Conservation (phyloP, 2,113 vertebrate species). For the Ia io region DNA sequence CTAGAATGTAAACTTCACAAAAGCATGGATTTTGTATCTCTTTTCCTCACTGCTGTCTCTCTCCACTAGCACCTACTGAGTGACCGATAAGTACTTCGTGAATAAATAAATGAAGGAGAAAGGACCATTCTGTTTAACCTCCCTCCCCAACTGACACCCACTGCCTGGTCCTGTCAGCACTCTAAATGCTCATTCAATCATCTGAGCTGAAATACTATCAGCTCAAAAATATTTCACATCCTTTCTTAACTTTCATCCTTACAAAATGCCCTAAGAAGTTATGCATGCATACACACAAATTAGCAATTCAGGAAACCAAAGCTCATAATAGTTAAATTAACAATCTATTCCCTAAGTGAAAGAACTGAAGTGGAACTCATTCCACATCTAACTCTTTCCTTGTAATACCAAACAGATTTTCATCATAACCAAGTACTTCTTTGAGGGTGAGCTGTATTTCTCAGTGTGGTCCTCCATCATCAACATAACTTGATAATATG, state of each 20-base stretch:
- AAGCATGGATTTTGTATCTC: neutral
- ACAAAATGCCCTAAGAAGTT: neutral
- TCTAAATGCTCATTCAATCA: neutral
- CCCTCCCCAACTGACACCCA: neutral
- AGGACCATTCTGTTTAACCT: neutral
- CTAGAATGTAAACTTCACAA: neutral
- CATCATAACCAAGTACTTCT: neutral
- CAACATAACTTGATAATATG: neutral
- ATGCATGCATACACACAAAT: neutral
- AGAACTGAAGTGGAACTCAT: neutral
- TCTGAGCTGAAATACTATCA: neutral
- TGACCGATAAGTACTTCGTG: neutral
- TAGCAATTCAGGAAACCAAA: neutral
- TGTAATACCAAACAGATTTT: neutral
- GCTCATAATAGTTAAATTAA: neutral
- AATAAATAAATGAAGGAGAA: neutral
- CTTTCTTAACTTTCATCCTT: neutral
- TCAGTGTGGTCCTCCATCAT: neutral
- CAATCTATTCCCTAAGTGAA: neutral
- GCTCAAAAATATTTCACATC: neutral
- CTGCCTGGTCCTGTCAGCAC: neutral
- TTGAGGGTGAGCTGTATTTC: neutral
- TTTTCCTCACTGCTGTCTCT: neutral
- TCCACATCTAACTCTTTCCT: neutral
- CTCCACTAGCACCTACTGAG: neutral